Conservation (phyloP, 2,113 vertebrate species). For the Sturnus vulgaris region DNA sequence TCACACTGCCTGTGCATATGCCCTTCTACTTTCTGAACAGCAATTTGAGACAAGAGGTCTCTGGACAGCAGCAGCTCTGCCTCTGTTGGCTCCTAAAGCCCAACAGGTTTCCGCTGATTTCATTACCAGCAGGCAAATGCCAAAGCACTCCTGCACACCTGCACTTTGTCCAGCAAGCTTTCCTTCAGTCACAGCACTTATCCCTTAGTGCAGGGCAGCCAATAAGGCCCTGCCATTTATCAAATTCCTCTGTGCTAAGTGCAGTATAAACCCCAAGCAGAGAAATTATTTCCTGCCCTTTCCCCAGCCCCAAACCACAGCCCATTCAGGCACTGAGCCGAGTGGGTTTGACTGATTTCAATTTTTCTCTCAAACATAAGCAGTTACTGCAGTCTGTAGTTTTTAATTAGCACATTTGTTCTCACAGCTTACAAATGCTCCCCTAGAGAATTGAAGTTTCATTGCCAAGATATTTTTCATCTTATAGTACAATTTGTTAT, state of each 20-base stretch:
- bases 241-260: background rate
- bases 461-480: constrained; percentile 21
- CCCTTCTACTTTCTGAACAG: background rate
- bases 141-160: background rate
- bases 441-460: background rate
- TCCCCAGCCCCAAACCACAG: background rate
- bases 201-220: background rate
- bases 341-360: background rate
- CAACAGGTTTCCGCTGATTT: background rate
- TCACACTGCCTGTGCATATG: background rate
- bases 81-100: background rate
- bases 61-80: background rate
- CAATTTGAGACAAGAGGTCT: background rate
- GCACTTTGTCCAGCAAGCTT: background rate
- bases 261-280: background rate
- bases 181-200: background rate
- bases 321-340: background rate
- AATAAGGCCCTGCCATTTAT: background rate
- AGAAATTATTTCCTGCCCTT: background rate
- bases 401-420: constrained; percentile 43
- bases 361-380: background rate
- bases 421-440: constrained; percentile 26
- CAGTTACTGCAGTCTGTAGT: background rate
- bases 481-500: background rate
- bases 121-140: background rate